Evolutionary conservation across 2,888 invertebrate species (phyloP).

Genomic region (Oegoconia quadripuncta): DNA sequence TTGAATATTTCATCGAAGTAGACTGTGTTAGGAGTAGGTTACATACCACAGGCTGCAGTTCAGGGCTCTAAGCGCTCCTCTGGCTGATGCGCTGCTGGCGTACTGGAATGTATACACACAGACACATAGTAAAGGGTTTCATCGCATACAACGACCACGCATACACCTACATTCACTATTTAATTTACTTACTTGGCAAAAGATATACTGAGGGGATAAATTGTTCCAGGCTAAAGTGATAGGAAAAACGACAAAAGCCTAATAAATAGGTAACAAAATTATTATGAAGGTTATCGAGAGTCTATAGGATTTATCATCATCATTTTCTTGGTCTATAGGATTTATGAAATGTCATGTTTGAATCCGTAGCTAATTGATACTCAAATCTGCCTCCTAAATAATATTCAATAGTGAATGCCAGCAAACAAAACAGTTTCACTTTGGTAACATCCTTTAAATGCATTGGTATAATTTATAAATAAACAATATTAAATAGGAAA

Average conservation of each 20-base stretch:
- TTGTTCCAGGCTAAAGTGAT: too few relatives aligned
- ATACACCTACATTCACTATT: conserved; percentile 13
- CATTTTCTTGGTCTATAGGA: too few relatives aligned
- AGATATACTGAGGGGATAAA: too few relatives aligned
- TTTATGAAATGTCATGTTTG: too few relatives aligned
- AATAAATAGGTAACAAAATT: too few relatives aligned
- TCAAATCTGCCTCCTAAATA: too few relatives aligned
- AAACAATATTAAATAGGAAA: too few relatives aligned
- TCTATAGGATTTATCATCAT: too few relatives aligned
- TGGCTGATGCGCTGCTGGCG: conserved; percentile 94
- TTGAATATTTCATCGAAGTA: too few relatives aligned
- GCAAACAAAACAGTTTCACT: conserved; percentile 13
- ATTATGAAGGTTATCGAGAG: too few relatives aligned
- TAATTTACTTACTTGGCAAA: conserved; percentile 41
- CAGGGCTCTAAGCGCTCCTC: conserved; percentile 86
- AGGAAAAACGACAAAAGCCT: too few relatives aligned
- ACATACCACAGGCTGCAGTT: conserved; percentile 29
- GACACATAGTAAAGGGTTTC: conserved; percentile 53
- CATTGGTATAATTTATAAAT: not conserved
- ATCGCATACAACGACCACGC: conserved; percentile 35
- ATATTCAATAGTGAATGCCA: conserved; percentile 38
- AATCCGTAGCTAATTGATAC: too few relatives aligned
- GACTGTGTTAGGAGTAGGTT: not conserved
- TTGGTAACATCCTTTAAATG: conserved; percentile 1
- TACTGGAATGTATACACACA: conserved; percentile 85